phyloP scores from a whole-genome alignment of 2,797 vertebrate species.

The Cynopterus sphinx region DNA sequence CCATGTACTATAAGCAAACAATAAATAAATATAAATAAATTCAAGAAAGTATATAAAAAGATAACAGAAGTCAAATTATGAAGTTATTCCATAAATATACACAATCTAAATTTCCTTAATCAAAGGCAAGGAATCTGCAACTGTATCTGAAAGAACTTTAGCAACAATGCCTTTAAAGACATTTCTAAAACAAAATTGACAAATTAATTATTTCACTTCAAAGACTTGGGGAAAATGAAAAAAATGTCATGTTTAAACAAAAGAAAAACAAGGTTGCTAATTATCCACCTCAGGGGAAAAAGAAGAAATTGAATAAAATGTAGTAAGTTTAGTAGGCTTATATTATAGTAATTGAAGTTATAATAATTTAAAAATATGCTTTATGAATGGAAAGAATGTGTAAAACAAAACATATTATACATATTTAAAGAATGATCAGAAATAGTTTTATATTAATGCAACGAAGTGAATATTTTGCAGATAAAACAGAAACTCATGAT shows the following conservation, averaged over 20 bases:
- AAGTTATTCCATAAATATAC: neutral
- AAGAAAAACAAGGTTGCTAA: neutral
- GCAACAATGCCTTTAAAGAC: neutral
- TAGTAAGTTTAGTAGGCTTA: neutral
- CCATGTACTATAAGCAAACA: neutral
- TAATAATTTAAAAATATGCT: neutral
- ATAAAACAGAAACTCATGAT: neutral
- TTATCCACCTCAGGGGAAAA: neutral
- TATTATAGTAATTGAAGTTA: neutral
- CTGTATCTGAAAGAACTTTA: neutral
- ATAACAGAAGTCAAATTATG: neutral
- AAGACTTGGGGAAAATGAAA: neutral
- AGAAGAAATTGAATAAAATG: neutral
- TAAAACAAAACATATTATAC: neutral
- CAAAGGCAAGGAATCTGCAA: neutral
- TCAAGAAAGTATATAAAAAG: neutral
- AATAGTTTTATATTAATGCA: neutral
- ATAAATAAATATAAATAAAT: neutral
- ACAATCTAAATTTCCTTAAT: neutral
- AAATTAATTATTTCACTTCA: slow-evolving; percentile 10
- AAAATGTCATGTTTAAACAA: neutral
- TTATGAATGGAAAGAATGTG: neutral
- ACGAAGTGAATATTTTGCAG: neutral
- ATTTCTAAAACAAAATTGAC: neutral
- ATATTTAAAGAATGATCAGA: neutral